phyloP scores from a whole-genome alignment of 2,113 vertebrate species.

The Apus apus region DNA sequence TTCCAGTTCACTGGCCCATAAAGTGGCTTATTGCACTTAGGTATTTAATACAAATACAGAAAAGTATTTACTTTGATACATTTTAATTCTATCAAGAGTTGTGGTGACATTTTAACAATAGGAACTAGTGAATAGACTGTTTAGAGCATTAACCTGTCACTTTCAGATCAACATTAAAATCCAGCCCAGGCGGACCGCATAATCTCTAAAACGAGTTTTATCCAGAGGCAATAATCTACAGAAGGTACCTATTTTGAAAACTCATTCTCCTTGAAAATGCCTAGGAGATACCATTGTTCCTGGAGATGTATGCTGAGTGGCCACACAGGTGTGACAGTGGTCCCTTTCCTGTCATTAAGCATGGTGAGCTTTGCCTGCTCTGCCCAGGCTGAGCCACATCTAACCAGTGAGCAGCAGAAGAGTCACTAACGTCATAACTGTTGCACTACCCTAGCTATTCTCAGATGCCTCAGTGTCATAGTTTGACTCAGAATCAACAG shows the following conservation, averaged over 20 bases:
- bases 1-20: slow-evolving; percentile 74
- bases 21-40: slow-evolving; percentile 67
- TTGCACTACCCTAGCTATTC: neutral
- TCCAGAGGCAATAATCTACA: neutral
- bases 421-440: accelerated
- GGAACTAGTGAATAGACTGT: neutral
- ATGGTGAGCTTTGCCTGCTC: neutral
- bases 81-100: slow-evolving; percentile 30
- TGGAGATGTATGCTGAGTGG: neutral
- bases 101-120: slow-evolving; percentile 29
- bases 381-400: neutral
- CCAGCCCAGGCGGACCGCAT: neutral
- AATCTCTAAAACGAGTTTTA: neutral
- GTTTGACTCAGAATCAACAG: no score
- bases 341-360: accelerated
- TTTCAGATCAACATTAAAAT: neutral
- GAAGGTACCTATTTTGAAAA: neutral
- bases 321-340: accelerated
- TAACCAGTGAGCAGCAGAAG: accelerated
- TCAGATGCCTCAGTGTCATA: neutral
- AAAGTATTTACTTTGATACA: slow-evolving; percentile 55
- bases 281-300: neutral
- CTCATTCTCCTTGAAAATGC: neutral
- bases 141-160: neutral
- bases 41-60: slow-evolving; percentile 70